A percentile compares a stretch with the other conserved stretches of the same genome.
phyloP scores from a whole-genome alignment of 1,140 invertebrate species.

The Tetragnatha versicolor region DNA sequence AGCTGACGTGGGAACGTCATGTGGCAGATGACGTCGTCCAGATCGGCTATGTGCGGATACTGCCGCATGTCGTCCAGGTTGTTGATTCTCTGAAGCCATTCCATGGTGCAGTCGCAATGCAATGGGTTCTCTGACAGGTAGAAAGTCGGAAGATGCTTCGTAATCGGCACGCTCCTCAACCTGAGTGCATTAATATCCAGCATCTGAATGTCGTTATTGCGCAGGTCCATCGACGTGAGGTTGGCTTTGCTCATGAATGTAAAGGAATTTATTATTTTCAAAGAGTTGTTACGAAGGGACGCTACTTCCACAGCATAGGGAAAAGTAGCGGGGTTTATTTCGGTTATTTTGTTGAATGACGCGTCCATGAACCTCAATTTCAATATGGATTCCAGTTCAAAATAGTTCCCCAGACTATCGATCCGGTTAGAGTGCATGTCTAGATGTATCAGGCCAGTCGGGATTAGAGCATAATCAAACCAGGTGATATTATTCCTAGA shows the following conservation, averaged over 20 bases:
- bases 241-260: constrained; percentile 83
- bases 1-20: constrained; percentile 56
- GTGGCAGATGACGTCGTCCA: constrained; percentile 82
- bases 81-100: constrained; percentile 84
- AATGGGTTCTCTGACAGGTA: constrained; percentile 88
- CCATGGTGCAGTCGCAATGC: constrained; percentile 90
- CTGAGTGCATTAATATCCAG: constrained; percentile 81
- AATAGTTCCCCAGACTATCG: constrained; percentile 83
- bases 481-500: constrained; percentile 87
- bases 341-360: constrained; percentile 81
- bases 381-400: constrained; percentile 74
- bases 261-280: constrained; percentile 78
- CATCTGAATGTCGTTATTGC: constrained; percentile 82
- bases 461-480: constrained; percentile 89
- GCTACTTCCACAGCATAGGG: constrained; percentile 79
- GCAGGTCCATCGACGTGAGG: constrained; percentile 85
- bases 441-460: constrained; percentile 81
- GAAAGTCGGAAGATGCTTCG: constrained; percentile 77
- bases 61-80: constrained; percentile 73
- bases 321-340: constrained; percentile 75
- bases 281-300: constrained; percentile 83
- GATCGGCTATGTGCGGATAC: constrained; percentile 84
- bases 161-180: constrained; percentile 65
- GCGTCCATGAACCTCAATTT: constrained; percentile 71
- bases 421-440: constrained; percentile 90